Conservation (phyloP, 2,888 invertebrate genomes). For the Meteorus colon region DNA sequence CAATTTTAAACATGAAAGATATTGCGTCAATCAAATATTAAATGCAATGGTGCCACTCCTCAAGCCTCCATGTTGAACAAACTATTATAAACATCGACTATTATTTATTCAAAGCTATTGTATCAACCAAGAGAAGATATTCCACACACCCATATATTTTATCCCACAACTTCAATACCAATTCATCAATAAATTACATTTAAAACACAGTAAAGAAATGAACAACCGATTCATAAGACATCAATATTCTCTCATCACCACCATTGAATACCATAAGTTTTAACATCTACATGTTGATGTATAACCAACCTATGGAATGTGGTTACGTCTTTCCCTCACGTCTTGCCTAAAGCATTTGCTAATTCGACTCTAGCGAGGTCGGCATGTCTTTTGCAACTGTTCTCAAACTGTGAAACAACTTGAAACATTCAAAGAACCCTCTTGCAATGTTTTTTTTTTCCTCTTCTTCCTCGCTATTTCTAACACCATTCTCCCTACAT, state of each 20-base stretch:
- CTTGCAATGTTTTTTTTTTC: neutral
- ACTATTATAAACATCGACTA: neutral
- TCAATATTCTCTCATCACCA: neutral
- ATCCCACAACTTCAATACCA: no score
- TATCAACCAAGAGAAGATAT: neutral
- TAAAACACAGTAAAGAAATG: no score
- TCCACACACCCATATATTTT: no score
- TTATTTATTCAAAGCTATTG: neutral
- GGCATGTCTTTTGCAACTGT: conserved; percentile 30
- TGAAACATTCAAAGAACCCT: neutral
- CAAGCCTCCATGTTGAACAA: neutral
- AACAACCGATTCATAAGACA: neutral
- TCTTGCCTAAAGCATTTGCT: conserved; percentile 39
- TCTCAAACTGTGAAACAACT: neutral
- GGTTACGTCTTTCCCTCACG: conserved; percentile 12
- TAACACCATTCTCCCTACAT: neutral
- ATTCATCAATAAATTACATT: neutral
- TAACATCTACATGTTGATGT: neutral
- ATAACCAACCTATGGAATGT: conserved; percentile 34
- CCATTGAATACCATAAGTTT: neutral
- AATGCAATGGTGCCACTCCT: conserved; percentile 28
- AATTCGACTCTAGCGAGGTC: conserved; percentile 28
- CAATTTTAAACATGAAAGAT: neutral
- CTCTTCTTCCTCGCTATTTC: neutral
- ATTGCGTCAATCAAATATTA: conserved; percentile 8